Conservation (phyloP, 2,888 invertebrate species). For the Cheilosia scutellata region DNA sequence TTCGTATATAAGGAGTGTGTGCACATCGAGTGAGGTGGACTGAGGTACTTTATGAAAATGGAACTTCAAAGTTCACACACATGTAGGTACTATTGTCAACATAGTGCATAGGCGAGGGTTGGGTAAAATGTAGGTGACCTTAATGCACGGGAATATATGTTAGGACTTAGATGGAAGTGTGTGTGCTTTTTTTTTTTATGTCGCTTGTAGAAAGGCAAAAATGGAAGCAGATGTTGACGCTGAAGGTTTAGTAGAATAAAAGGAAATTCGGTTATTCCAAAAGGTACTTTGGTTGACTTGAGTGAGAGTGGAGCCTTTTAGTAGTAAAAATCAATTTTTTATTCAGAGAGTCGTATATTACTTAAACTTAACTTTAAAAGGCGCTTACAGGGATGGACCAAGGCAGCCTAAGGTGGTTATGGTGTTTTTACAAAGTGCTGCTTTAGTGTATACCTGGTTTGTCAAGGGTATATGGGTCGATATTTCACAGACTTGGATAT, state of each 20-base stretch:
- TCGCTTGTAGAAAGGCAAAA: not conserved
- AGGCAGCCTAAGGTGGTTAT: no score
- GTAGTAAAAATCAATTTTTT: conserved; percentile 52
- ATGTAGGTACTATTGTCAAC: not conserved
- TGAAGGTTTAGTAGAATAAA: not conserved
- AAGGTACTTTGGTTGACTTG: conserved; percentile 9
- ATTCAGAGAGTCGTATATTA: not conserved
- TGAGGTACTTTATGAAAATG: conserved; percentile 61
- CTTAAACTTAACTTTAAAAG: no score
- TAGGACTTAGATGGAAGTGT: not conserved
- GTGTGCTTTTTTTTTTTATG: conserved; percentile 1
- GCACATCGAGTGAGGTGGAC: conserved; percentile 4
- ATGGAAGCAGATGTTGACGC: conserved; percentile 22
- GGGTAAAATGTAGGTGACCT: conserved; percentile 56
- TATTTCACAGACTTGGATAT: no score
- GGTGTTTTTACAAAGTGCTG: no score
- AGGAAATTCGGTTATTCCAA: conserved; percentile 35
- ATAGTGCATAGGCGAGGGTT: not conserved
- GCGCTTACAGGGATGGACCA: no score
- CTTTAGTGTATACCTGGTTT: no score
- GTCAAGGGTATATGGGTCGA: no score
- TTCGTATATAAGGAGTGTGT: not conserved
- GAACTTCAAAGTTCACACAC: conserved; percentile 53
- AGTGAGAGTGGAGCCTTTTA: conserved; percentile 10
- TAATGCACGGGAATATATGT: conserved; percentile 29